Conservation (phyloP, 2,888 invertebrate genomes). For the Nebria salina region DNA sequence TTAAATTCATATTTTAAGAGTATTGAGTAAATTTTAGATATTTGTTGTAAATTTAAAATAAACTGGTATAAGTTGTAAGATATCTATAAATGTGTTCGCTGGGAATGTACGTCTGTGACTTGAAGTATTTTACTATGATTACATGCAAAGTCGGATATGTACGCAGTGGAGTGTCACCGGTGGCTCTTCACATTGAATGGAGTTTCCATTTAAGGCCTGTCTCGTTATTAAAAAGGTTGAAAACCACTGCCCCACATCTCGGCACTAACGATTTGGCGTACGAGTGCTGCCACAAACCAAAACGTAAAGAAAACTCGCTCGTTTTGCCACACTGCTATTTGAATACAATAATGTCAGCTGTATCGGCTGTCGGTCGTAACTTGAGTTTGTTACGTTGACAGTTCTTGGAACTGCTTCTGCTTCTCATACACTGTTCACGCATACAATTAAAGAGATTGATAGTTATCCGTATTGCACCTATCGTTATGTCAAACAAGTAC, state of each 20-base stretch:
- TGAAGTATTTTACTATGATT: slow-evolving; percentile 1
- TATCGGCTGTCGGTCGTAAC: slow-evolving; percentile 30
- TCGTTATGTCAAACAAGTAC: slow-evolving; percentile 26
- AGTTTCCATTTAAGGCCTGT: slow-evolving; percentile 9
- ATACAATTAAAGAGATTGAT: slow-evolving; percentile 46
- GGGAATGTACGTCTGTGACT: background rate
- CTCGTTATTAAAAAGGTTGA: slow-evolving; percentile 42
- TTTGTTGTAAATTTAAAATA: no score
- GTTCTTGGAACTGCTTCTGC: slow-evolving; percentile 37
- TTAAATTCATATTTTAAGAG: background rate
- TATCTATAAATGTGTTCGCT: background rate
- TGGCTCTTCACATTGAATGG: slow-evolving; percentile 7
- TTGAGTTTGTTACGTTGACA: slow-evolving; percentile 44
- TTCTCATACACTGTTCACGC: slow-evolving; percentile 11
- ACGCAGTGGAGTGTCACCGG: background rate
- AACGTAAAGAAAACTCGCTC: slow-evolving; percentile 12
- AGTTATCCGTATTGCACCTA: slow-evolving; percentile 42
- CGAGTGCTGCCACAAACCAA: slow-evolving; percentile 8
- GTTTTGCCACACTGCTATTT: slow-evolving; percentile 24
- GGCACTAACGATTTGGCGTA: slow-evolving; percentile 42
- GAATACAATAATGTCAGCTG: slow-evolving; percentile 44
- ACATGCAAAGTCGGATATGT: background rate
- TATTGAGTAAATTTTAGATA: background rate
- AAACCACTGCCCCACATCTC: slow-evolving; percentile 36
- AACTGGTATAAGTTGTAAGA: background rate